These are phyloP conservation scores for Uropetala carovei DNA, from an alignment of 2,888 invertebrate species.

Conservation along the genomic window DNA sequence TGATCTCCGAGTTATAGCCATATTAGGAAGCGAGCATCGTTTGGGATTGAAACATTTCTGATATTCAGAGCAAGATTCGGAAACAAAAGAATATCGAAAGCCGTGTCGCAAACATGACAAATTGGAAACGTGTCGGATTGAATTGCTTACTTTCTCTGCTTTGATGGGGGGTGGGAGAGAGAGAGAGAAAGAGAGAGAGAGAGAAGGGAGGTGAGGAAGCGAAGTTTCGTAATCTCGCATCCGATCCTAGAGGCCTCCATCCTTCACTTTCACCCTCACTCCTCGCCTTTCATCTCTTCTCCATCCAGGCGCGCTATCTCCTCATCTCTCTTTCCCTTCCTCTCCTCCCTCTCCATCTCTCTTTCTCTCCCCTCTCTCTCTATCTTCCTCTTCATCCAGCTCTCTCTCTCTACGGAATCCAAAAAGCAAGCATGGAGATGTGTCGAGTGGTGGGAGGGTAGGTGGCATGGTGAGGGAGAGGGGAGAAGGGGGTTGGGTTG, in stretches of 20 bases:
- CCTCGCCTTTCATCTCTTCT: background rate
- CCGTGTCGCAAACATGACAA: background rate
- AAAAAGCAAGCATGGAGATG: constrained; percentile 5
- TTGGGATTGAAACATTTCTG: background rate
- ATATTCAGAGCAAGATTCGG: background rate
- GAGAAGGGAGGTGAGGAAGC: background rate
- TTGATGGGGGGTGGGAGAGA: background rate
- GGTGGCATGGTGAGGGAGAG: no score
- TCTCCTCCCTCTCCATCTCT: background rate
- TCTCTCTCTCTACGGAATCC: constrained; percentile 7
- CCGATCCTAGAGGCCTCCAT: background rate
- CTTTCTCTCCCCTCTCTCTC: background rate
- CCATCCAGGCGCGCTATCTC: no score
- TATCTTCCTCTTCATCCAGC: background rate
- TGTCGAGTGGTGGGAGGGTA: background rate
- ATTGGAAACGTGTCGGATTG: background rate
- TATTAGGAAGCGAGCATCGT: background rate
- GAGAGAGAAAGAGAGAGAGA: background rate
- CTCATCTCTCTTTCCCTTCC: background rate
- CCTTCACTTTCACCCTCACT: background rate
- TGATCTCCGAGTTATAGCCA: background rate
- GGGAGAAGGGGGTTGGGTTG: background rate
- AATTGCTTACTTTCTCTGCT: constrained; percentile 4
- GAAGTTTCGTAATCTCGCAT: constrained; percentile 26
- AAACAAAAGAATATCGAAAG: background rate